A percentile compares a stretch with the other conserved stretches of the same genome.
Conservation (phyloP, 2,888 invertebrate species). For the Andrena praecox region DNA sequence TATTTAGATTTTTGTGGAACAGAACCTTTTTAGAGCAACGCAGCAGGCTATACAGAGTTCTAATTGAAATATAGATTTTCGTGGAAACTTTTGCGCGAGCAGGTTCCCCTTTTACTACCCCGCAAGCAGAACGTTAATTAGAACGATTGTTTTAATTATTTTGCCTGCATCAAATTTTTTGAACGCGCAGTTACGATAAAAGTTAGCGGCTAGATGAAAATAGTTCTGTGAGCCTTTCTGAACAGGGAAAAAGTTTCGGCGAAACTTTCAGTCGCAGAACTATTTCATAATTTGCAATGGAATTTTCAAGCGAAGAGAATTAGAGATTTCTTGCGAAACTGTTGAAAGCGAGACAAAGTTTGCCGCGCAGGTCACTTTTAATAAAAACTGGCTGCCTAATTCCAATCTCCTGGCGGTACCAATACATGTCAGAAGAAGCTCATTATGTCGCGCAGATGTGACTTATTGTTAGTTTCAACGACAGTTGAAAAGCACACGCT, state of each 20-base stretch:
- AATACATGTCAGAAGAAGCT: too few relatives aligned
- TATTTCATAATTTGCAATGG: neutral
- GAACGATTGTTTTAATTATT: neutral
- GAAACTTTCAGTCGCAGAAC: neutral
- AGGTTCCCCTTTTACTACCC: neutral
- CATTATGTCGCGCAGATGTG: too few relatives aligned
- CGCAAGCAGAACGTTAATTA: slow-evolving; percentile 7
- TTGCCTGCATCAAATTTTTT: neutral
- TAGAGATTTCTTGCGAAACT: neutral
- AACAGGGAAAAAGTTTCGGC: neutral
- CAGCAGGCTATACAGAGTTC: neutral
- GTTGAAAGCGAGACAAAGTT: too few relatives aligned
- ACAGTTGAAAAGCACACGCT: neutral
- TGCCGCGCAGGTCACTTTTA: too few relatives aligned
- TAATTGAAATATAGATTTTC: neutral
- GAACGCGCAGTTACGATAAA: too few relatives aligned
- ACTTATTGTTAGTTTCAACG: too few relatives aligned
- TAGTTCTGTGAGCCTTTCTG: neutral
- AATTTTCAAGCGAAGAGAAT: neutral
- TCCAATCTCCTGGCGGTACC: too few relatives aligned
- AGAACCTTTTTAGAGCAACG: neutral
- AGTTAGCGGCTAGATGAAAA: neutral
- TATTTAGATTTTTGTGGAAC: neutral
- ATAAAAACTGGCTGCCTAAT: too few relatives aligned
- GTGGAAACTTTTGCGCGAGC: neutral